A percentile compares a stretch with the other conserved stretches of the same genome.
These are phyloP conservation scores for Cataglyphis livida DNA, from an alignment of 2,888 invertebrate species.

Conservation along the genomic window DNA sequence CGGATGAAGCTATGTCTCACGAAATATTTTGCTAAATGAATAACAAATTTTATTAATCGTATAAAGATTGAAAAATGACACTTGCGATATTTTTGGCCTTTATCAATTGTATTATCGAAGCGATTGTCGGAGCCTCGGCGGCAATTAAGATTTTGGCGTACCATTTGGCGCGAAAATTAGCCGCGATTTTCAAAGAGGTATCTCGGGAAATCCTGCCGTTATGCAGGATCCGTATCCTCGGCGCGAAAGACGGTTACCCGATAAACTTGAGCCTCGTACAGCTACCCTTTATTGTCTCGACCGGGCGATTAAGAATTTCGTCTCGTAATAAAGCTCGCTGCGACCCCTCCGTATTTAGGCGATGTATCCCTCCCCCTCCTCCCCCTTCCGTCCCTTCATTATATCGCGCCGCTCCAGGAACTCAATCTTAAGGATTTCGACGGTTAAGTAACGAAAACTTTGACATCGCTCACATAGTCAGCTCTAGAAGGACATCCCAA, in stretches of 20 bases:
- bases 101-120: not conserved
- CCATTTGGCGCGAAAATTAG: slow-evolving; percentile 3
- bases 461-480: not conserved
- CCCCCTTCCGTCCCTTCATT: not conserved
- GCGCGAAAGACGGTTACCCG: not conserved
- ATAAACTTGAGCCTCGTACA: not conserved
- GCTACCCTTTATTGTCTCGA: slow-evolving; percentile 8
- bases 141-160: slow-evolving; percentile 22
- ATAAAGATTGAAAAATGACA: slow-evolving; percentile 7
- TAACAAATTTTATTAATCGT: slow-evolving; percentile 18
- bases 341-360: not conserved
- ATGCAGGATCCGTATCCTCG: not conserved
- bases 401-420: not conserved
- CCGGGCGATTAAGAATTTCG: slow-evolving; percentile 33
- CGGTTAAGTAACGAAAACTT: slow-evolving; percentile 2
- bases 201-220: slow-evolving; percentile 26
- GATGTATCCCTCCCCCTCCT: not conserved
- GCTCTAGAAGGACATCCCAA: not conserved
- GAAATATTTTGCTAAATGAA: slow-evolving; percentile 1
- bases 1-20: not conserved
- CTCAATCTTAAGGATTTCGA: not conserved
- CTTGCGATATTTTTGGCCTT: not conserved
- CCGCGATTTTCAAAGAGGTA: slow-evolving; percentile 16
- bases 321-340: not conserved
- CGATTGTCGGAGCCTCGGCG: not conserved